Base-by-base conservation (phyloP, 2,888 invertebrate genomes). In the Andricus curvator region DNA sequence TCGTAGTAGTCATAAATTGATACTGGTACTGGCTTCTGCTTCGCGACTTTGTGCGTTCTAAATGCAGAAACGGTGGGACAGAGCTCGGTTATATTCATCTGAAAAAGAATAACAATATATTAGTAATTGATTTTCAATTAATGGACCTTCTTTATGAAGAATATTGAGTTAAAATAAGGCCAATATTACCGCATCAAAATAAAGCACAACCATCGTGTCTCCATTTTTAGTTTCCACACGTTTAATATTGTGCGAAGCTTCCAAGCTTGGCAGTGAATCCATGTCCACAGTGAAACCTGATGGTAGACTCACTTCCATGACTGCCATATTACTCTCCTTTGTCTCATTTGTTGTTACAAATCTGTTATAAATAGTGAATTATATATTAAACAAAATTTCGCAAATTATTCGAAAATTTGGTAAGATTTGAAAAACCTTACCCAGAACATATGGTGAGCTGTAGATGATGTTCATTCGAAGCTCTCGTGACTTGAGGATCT, bases 1-100 rank as follows among this genome's bases (percentile, higher is more conserved):
- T 99, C 98, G 88, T 98, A 99, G 88, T 99, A 97, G 91, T 99
- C 99, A 86, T 96, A 96, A 65, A 99, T 95, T 65, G 96, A 95
- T 84, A 98, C 97, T 86, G 97, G 95, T 37, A 97, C 97, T 13
- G 98, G 96, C 82, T 97, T 97, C 88, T 98, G 97, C 78, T 96
- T 95, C 5, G 97, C 97, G 17, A 98, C 97, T 90, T 97, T 96
- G 90, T 97, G 96, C 0, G 96, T 96, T 86, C 97, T 95, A 88
- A 96, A 96, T 11, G 97, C 97, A 11, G 96, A 96, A 64, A 98
- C 95, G 5, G 98, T 97, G 41, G 97, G 95, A 90, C 98, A 98
- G 80, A 96, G 95, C 93, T 97, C 96, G 83, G 92, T 86, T 87
- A 93, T 86, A 84, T 93, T 87, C 93, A 94, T 93, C 93, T 94